phyloP scores from a whole-genome alignment of 2,113 vertebrate genomes.

The Forbesichthys papilliferus region DNA sequence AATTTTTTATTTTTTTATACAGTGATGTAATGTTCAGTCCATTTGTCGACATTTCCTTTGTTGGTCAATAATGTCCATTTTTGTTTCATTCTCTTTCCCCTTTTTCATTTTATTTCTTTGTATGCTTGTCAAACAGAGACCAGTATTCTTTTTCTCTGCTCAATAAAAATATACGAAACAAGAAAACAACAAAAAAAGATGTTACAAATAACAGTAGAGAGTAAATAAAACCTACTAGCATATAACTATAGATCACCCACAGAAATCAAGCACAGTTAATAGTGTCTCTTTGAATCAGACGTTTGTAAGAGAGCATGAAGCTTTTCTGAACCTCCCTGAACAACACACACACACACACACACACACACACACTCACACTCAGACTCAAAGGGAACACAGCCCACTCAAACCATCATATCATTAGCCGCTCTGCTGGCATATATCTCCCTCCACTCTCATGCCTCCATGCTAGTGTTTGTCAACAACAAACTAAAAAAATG shows the following conservation, averaged over 20 bases:
- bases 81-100: not conserved
- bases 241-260: not conserved
- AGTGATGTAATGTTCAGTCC: no score
- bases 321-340: not conserved
- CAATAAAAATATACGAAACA: not conserved
- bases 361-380: slow-evolving; percentile 7
- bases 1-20: no score
- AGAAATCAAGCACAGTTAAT: not conserved
- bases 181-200: no score
- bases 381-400: slow-evolving; percentile 13
- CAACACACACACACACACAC: slow-evolving; percentile 9
- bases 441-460: slow-evolving; percentile 37
- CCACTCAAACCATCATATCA: slow-evolving; percentile 38
- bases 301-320: not conserved
- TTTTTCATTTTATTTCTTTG: not conserved
- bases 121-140: not conserved
- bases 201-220: not conserved
- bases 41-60: no score
- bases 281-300: not conserved
- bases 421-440: slow-evolving; percentile 39
- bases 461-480: slow-evolving; percentile 47
- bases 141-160: not conserved
- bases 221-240: not conserved
- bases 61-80: no score
- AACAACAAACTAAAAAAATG: slow-evolving; percentile 24